A percentile compares a stretch with the other conserved stretches of the same genome.
phyloP scores from a whole-genome alignment of 1,140 invertebrate species.

The Drosophila yakuba region DNA sequence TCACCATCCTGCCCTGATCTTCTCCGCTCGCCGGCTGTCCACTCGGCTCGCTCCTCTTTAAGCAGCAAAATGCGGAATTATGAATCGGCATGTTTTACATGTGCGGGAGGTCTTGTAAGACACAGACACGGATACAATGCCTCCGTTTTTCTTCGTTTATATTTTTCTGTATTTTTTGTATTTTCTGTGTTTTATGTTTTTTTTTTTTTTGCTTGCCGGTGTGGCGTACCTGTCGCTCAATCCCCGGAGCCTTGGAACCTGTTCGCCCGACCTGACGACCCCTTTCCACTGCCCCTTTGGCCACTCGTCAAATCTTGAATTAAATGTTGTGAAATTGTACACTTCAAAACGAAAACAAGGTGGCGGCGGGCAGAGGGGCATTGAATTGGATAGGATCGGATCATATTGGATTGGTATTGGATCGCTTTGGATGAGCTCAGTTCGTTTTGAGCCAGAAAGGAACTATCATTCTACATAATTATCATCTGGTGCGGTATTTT shows the following conservation, averaged over 20 bases:
- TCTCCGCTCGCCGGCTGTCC: conserved; percentile 7
- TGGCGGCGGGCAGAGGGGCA: neutral
- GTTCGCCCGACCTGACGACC: conserved; percentile 20
- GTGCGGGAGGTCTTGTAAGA: conserved; percentile 82
- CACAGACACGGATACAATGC: conserved; percentile 14
- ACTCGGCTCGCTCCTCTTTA: conserved; percentile 59
- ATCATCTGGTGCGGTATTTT: conserved; percentile 54
- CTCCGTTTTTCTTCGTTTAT: neutral
- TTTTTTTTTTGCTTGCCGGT: neutral
- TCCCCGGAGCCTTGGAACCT: conserved; percentile 56
- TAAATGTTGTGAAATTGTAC: conserved; percentile 84
- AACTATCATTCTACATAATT: conserved; percentile 82
- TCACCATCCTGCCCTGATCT: conserved; percentile 20
- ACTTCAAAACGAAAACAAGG: conserved; percentile 69
- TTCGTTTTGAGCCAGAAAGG: conserved; percentile 54
- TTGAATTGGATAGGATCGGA: neutral
- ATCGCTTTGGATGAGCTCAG: neutral
- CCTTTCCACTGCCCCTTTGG: conserved; percentile 6
- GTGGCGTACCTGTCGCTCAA: conserved; percentile 74
- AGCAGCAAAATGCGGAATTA: conserved; percentile 77
- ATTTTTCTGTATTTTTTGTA: too few relatives aligned
- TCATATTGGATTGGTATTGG: too few relatives aligned
- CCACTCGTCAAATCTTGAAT: conserved; percentile 72
- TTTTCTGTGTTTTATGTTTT: neutral
- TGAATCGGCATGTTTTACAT: conserved; percentile 84